These are phyloP conservation scores for Phyllotreta striolata DNA, from an alignment of 2,888 invertebrate genomes.

Conservation along the genomic window DNA sequence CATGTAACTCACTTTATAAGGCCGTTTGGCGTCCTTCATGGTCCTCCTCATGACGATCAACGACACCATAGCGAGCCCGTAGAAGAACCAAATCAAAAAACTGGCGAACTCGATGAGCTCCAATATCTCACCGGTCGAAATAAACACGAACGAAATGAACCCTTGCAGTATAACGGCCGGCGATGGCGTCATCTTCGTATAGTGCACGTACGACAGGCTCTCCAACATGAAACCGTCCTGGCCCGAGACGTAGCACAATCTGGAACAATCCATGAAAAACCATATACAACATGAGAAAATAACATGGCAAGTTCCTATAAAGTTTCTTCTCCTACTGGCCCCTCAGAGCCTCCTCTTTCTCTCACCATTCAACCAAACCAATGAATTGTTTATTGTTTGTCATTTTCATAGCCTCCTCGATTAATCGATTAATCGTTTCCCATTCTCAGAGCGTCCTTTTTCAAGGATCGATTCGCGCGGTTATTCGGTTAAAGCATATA, in stretches of 20 bases:
- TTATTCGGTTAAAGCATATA: no score
- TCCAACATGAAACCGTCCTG: slow-evolving; percentile 82
- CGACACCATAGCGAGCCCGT: slow-evolving; percentile 82
- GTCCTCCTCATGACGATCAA: slow-evolving; percentile 77
- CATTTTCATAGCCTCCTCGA: no score
- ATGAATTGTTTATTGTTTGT: no score
- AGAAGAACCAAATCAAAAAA: slow-evolving; percentile 88
- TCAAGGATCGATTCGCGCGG: no score
- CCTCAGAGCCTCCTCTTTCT: no score
- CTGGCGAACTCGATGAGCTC: slow-evolving; percentile 84
- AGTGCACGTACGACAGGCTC: slow-evolving; percentile 80
- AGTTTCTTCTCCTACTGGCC: no score
- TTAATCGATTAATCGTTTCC: no score
- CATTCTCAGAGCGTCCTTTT: no score
- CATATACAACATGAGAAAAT: no score
- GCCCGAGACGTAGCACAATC: slow-evolving; percentile 85
- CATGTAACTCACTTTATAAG: slow-evolving; percentile 67
- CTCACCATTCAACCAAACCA: no score
- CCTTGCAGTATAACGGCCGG: slow-evolving; percentile 86
- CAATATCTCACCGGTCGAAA: slow-evolving; percentile 76
- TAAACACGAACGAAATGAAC: slow-evolving; percentile 73
- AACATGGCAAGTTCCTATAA: no score
- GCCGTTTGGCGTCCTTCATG: slow-evolving; percentile 71
- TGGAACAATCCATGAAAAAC: no score
- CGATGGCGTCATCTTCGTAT: slow-evolving; percentile 76